Evolutionary conservation across 2,113 vertebrate species (phyloP).

Genomic region (Dunckerocampus dactyliophorus): DNA sequence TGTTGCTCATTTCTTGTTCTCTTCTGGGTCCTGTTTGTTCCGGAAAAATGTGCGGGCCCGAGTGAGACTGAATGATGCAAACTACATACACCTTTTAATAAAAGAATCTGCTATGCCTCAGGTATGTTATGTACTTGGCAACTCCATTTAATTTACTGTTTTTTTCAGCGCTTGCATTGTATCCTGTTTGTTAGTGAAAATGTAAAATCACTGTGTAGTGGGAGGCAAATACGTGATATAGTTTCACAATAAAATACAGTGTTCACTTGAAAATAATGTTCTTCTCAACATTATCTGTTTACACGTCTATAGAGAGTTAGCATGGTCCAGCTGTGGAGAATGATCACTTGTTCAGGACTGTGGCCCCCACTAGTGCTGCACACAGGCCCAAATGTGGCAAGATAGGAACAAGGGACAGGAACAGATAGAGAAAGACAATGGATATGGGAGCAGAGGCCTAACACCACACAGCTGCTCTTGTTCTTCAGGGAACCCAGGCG

Average conservation of each 20-base stretch:
- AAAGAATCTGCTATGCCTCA: slow-evolving; percentile 3
- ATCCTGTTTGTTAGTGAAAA: not conserved
- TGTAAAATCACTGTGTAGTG: slow-evolving; percentile 10
- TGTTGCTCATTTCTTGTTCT: not conserved
- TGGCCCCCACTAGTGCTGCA: slow-evolving; percentile 72
- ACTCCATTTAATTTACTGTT: slow-evolving; percentile 4
- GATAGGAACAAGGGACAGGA: slow-evolving; percentile 52
- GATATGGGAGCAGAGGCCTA: slow-evolving; percentile 50
- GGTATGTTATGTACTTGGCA: slow-evolving; percentile 24
- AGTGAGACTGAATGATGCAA: not conserved
- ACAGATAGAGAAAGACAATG: slow-evolving; percentile 57
- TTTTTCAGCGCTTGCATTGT: not conserved
- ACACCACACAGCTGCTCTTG: slow-evolving; percentile 86
- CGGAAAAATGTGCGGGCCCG: not conserved
- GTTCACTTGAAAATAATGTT: slow-evolving; percentile 16
- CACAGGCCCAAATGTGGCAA: slow-evolving; percentile 67
- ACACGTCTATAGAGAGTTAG: slow-evolving; percentile 37
- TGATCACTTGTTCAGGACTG: slow-evolving; percentile 60
- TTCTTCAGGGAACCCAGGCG: slow-evolving; percentile 92
- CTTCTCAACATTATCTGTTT: slow-evolving; percentile 11
- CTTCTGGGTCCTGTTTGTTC: not conserved
- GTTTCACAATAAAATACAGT: slow-evolving; percentile 9
- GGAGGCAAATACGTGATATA: slow-evolving; percentile 1
- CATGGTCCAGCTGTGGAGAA: slow-evolving; percentile 57
- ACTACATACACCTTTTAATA: slow-evolving; percentile 3